Conservation (phyloP, 2,797 vertebrate genomes). For the Lemur catta region DNA sequence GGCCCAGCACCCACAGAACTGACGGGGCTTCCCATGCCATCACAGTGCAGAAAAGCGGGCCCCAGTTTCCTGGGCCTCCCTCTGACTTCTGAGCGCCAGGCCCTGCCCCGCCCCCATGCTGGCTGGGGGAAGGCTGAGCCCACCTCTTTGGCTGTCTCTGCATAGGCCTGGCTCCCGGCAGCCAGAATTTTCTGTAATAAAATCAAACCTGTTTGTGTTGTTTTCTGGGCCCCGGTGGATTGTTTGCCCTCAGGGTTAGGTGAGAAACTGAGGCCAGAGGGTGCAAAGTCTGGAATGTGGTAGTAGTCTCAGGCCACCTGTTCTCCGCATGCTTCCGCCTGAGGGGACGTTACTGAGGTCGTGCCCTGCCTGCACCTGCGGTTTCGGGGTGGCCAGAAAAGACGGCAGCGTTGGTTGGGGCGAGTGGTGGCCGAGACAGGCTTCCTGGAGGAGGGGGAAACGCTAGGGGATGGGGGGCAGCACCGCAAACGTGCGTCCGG, state of each 20-base stretch:
- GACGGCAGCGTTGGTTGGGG: background rate
- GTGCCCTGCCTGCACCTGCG: background rate
- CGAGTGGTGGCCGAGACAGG: background rate
- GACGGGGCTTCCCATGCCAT: background rate
- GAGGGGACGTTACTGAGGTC: background rate
- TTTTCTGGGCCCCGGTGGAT: background rate
- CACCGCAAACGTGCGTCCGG: background rate
- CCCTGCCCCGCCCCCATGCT: background rate
- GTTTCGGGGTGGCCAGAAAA: background rate
- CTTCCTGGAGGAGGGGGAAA: background rate
- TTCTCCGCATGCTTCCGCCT: background rate
- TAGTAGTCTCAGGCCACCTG: background rate
- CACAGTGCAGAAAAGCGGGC: background rate
- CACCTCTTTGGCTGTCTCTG: background rate
- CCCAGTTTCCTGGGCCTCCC: background rate
- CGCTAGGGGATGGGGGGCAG: background rate
- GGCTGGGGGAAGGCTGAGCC: background rate
- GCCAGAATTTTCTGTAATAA: constrained; percentile 30
- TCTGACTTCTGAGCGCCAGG: background rate
- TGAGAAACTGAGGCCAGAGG: background rate
- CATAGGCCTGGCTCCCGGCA: background rate
- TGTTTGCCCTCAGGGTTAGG: background rate
- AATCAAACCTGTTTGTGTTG: background rate
- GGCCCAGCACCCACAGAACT: background rate
- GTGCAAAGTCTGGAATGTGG: background rate